Conservation (phyloP, 2,797 vertebrate species). For the Arrhamphus sclerolepis region DNA sequence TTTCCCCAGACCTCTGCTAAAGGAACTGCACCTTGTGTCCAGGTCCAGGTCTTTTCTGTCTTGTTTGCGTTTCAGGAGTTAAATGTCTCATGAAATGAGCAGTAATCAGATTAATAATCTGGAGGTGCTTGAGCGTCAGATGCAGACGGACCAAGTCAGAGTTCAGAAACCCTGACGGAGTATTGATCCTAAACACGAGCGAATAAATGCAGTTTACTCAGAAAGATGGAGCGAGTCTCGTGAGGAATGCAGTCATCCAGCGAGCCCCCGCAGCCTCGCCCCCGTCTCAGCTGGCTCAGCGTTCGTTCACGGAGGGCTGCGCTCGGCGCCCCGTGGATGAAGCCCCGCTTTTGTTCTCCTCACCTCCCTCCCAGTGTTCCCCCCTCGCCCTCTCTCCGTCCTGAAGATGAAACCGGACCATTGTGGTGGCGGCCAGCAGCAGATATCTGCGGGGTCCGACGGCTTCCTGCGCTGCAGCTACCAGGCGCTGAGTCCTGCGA, state of each 20-base stretch:
- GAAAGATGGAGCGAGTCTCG: conserved; percentile 7
- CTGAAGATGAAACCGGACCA: conserved; percentile 71
- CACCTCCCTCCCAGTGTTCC: conserved; percentile 39
- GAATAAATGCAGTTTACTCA: too few relatives aligned
- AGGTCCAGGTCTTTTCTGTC: too few relatives aligned
- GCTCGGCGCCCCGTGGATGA: conserved; percentile 48
- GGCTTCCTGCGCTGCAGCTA: conserved; percentile 19
- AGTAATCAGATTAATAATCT: too few relatives aligned
- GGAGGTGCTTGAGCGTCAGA: too few relatives aligned
- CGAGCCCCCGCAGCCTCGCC: conserved; percentile 18
- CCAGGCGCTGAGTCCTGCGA: conserved; percentile 13
- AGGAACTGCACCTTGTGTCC: too few relatives aligned
- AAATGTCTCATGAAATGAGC: too few relatives aligned
- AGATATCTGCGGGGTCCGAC: conserved; percentile 43
- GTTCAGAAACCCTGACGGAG: too few relatives aligned
- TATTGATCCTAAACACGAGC: too few relatives aligned
- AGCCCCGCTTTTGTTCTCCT: conserved; percentile 68
- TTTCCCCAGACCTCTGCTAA: too few relatives aligned
- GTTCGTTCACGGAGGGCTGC: conserved; percentile 42
- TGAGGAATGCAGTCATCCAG: conserved; percentile 35
- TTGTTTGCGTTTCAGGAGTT: too few relatives aligned
- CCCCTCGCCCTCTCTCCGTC: conserved; percentile 37
- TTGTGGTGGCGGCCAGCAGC: conserved; percentile 67
- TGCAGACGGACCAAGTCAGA: too few relatives aligned
- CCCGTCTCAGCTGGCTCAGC: conserved; percentile 34